Conservation (phyloP, 2,113 vertebrate genomes). For the Laticauda colubrina region DNA sequence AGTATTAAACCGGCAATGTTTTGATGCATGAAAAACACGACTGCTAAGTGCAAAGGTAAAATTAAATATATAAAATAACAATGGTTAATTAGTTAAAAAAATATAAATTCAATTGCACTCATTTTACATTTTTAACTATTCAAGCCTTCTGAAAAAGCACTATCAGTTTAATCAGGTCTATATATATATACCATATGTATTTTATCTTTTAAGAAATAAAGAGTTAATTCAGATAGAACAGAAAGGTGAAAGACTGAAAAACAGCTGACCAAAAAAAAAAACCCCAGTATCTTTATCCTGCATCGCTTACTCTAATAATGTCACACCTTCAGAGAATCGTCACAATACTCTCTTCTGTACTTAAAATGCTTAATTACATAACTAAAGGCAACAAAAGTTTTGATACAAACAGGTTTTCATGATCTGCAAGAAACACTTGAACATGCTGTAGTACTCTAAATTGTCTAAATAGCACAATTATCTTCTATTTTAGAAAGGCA, state of each 20-base stretch:
- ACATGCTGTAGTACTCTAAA: background rate
- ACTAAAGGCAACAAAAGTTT: background rate
- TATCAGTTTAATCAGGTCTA: background rate
- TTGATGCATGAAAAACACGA: background rate
- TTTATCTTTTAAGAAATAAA: slow-evolving; percentile 7
- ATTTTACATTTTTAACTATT: background rate
- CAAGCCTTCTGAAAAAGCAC: background rate
- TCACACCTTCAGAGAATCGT: slow-evolving; percentile 39
- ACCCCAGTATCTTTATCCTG: background rate
- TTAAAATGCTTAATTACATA: slow-evolving; percentile 41
- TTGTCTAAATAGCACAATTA: slow-evolving; percentile 40
- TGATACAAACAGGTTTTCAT: slow-evolving; percentile 19
- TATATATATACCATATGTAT: background rate
- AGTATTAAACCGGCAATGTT: background rate
- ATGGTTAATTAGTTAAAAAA: background rate
- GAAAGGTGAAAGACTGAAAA: slow-evolving; percentile 19
- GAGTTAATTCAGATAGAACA: slow-evolving; percentile 15
- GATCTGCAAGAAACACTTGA: slow-evolving; percentile 20
- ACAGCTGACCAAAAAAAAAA: background rate
- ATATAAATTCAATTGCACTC: background rate
- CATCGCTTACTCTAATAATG: slow-evolving; percentile 9
- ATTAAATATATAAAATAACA: background rate
- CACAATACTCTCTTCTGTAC: slow-evolving; percentile 6
- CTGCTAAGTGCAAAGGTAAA: slow-evolving; percentile 20
- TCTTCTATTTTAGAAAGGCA: slow-evolving; percentile 27